Conservation (phyloP, 1,140 invertebrate species). For the Bradysia coprophila region DNA sequence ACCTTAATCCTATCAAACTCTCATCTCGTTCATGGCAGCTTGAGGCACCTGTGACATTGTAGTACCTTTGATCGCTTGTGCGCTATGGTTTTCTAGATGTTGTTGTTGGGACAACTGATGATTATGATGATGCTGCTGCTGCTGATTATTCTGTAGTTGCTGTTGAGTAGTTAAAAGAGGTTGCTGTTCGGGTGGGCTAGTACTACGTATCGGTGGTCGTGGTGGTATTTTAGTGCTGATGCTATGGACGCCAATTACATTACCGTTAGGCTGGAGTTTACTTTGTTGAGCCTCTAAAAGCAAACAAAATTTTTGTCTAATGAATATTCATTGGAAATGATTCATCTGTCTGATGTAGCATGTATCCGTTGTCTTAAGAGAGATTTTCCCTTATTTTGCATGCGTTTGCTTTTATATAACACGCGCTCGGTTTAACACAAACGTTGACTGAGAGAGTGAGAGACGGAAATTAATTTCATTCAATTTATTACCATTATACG, state of each 20-base stretch:
- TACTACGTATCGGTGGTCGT: conserved; percentile 20
- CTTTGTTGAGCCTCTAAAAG: conserved; percentile 14
- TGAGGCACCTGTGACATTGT: conserved; percentile 38
- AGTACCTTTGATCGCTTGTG: conserved; percentile 20
- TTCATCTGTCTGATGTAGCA: too few species aligned
- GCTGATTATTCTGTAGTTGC: conserved; percentile 30
- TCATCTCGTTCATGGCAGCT: conserved; percentile 62
- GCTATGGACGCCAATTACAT: conserved; percentile 16
- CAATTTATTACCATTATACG: too few species aligned
- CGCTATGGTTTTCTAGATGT: conserved; percentile 14
- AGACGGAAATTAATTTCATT: too few species aligned
- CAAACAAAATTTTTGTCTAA: conserved; percentile 3
- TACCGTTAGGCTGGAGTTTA: conserved; percentile 20
- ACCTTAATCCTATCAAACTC: conserved; percentile 51
- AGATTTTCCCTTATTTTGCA: too few species aligned
- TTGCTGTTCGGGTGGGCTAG: conserved; percentile 4
- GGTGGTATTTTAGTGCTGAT: conserved; percentile 14
- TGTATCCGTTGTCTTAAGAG: too few species aligned
- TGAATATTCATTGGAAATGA: neutral
- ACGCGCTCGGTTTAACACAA: too few species aligned
- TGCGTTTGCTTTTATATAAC: too few species aligned
- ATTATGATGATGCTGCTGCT: conserved; percentile 26
- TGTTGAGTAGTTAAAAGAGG: neutral
- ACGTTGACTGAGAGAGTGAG: too few species aligned
- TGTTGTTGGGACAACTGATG: conserved; percentile 25